These are phyloP conservation scores for Aproaerema taeniolella DNA, from an alignment of 2,888 invertebrate genomes.

Conservation along the genomic window DNA sequence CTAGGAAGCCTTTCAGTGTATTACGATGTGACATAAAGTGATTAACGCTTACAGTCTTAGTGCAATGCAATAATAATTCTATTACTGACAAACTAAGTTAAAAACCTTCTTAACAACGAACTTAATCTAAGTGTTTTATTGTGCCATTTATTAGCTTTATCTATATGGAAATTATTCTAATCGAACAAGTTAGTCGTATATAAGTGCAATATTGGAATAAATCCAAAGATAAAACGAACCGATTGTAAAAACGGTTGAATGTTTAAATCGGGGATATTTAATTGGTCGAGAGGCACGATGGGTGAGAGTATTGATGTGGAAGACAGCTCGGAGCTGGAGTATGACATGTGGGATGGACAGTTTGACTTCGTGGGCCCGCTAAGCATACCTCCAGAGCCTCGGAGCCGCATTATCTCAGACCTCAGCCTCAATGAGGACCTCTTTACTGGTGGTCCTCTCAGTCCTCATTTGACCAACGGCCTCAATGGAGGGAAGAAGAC, in stretches of 20 bases:
- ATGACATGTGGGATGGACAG: slow-evolving; percentile 93
- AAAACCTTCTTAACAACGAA: slow-evolving; percentile 12
- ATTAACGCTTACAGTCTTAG: slow-evolving; percentile 29
- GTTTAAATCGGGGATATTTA: slow-evolving; percentile 68
- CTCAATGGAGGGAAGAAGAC: slow-evolving; percentile 77
- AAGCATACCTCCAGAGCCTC: slow-evolving; percentile 48
- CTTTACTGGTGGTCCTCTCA: slow-evolving; percentile 64
- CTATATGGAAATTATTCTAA: slow-evolving; percentile 49
- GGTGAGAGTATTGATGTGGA: slow-evolving; percentile 65
- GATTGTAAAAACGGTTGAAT: slow-evolving; percentile 42
- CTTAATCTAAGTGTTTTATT: slow-evolving; percentile 3
- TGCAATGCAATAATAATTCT: slow-evolving; percentile 30
- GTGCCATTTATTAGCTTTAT: slow-evolving; percentile 67
- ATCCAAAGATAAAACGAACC: slow-evolving; percentile 52
- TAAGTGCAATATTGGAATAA: slow-evolving; percentile 61
- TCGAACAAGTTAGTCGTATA: slow-evolving; percentile 48
- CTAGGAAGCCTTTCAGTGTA: slow-evolving; percentile 32
- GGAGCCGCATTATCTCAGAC: slow-evolving; percentile 57
- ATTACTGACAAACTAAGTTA: slow-evolving; percentile 27
- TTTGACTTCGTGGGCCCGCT: slow-evolving; percentile 88
- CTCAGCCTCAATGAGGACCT: slow-evolving; percentile 64
- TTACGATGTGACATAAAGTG: slow-evolving; percentile 54
- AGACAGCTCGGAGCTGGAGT: slow-evolving; percentile 84
- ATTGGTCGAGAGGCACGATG: slow-evolving; percentile 62
- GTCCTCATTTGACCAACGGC: slow-evolving; percentile 64